These are phyloP conservation scores for Nyctibius grandis DNA, from an alignment of 2,797 vertebrate species.

Conservation along the genomic window DNA sequence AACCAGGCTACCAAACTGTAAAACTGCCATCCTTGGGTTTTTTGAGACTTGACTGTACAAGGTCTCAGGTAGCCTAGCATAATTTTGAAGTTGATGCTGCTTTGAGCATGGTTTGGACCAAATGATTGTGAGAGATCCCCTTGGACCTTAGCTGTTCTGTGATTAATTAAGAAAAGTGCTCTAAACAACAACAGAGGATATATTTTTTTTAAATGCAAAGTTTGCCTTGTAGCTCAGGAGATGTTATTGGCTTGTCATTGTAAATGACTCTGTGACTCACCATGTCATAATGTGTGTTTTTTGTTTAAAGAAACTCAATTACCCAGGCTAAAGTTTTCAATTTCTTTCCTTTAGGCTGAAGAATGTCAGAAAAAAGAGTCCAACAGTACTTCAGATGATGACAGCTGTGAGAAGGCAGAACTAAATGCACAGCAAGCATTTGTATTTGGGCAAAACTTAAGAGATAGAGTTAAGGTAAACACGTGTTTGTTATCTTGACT, in stretches of 20 bases:
- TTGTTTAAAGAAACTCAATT: neutral
- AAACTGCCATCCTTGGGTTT: neutral
- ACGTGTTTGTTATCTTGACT: accelerated
- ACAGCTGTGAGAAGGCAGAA: slow-evolving; percentile 70
- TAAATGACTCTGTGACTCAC: neutral
- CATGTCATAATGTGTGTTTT: accelerated
- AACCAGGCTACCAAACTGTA: neutral
- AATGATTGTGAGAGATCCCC: neutral
- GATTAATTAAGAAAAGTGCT: neutral
- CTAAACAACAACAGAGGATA: neutral
- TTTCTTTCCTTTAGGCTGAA: slow-evolving; percentile 59
- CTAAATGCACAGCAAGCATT: slow-evolving; percentile 82
- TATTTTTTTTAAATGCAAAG: neutral
- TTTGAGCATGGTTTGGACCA: neutral
- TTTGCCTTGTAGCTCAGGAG: neutral
- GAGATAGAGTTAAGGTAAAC: slow-evolving; percentile 94
- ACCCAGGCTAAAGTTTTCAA: neutral
- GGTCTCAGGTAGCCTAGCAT: neutral
- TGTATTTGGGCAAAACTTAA: slow-evolving; percentile 95
- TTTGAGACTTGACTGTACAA: neutral
- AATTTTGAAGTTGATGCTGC: neutral
- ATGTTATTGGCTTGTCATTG: neutral
- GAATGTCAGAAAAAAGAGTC: slow-evolving; percentile 76
- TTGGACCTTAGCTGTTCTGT: neutral
- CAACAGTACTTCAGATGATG: slow-evolving; percentile 50